phyloP scores from a whole-genome alignment of 53 echinoderm and acorn worm species.

The Patiria pectinifera region DNA sequence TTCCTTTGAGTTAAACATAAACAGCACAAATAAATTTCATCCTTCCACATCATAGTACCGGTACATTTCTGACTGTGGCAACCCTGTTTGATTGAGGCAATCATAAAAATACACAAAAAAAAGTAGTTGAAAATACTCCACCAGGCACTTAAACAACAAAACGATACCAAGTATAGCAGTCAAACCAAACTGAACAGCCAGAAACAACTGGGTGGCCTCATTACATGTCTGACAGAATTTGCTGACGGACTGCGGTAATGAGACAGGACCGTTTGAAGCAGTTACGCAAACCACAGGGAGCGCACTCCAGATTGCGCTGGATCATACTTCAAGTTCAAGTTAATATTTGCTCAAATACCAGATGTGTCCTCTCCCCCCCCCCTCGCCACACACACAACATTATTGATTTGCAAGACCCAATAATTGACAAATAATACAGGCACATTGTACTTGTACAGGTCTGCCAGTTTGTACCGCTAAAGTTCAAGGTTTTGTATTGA shows the following conservation, averaged over 20 bases:
- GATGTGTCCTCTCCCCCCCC: background rate
- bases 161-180: too few species aligned
- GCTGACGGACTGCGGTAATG: background rate
- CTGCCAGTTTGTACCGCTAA: background rate
- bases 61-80: too few species aligned
- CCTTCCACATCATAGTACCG: too few species aligned
- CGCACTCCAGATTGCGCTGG: background rate
- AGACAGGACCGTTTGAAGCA: background rate
- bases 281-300: background rate
- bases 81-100: too few species aligned
- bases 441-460: too few species aligned
- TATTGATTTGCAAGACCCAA: conserved; percentile 20
- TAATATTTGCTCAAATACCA: conserved; percentile 48
- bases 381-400: background rate
- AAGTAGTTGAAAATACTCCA: too few species aligned
- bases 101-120: too few species aligned
- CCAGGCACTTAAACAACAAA: too few species aligned
- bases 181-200: background rate
- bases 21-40: too few species aligned
- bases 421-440: conserved; percentile 29
- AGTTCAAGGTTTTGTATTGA: background rate
- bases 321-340: conserved; percentile 25
- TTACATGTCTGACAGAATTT: background rate
- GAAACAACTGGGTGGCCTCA: background rate
- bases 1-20: too few species aligned